Conservation (phyloP, 37 sponge, comb jelly and placozoan species). For the Spongilla lacustris region DNA sequence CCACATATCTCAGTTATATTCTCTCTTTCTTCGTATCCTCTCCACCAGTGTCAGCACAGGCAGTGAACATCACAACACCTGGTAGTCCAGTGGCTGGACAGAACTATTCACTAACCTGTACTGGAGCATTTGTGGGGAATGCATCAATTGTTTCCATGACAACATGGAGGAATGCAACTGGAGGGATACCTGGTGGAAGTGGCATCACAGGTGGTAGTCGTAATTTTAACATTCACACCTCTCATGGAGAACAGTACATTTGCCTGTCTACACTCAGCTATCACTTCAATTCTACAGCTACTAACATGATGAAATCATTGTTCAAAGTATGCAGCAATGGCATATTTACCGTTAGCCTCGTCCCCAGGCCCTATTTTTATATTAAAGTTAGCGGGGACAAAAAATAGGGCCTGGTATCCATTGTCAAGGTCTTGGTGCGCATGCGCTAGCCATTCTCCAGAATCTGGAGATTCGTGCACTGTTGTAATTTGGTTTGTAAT, state of each 20-base stretch:
- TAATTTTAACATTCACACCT: conserved; percentile 15
- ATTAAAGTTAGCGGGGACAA: too few relatives aligned
- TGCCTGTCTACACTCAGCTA: not conserved
- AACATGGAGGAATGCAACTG: not conserved
- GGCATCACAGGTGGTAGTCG: not conserved
- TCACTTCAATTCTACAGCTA: not conserved
- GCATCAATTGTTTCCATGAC: not conserved
- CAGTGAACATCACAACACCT: not conserved
- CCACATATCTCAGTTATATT: too few relatives aligned
- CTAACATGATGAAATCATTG: not conserved
- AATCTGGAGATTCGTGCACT: too few relatives aligned
- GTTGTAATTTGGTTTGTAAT: too few relatives aligned
- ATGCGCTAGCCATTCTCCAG: too few relatives aligned
- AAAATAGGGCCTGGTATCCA: too few relatives aligned
- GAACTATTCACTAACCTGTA: conserved; percentile 35
- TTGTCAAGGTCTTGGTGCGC: too few relatives aligned
- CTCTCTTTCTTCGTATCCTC: not conserved
- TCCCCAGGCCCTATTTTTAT: too few relatives aligned
- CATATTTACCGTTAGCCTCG: too few relatives aligned
- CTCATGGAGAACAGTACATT: conserved; percentile 46
- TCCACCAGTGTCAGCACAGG: not conserved
- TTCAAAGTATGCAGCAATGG: too few relatives aligned
- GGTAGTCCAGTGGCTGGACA: conserved; percentile 23
- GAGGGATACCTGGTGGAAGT: not conserved
- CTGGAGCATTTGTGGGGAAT: not conserved